phyloP scores from a whole-genome alignment of 2,797 vertebrate species.

The Glyptemys insculpta region DNA sequence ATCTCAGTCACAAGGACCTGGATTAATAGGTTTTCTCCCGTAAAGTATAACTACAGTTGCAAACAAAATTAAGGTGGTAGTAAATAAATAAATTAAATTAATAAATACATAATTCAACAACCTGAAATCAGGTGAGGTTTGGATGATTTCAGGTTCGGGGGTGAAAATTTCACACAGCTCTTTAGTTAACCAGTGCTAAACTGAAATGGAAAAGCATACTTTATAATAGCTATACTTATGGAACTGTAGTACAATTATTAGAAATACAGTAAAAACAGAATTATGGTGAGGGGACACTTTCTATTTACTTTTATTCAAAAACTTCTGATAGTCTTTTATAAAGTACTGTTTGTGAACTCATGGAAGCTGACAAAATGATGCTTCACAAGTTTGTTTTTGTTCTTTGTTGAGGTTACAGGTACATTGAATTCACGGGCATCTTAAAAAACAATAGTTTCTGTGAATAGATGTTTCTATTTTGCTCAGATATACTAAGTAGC shows the following conservation, averaged over 20 bases:
- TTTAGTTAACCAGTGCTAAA: neutral
- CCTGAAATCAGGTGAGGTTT: neutral
- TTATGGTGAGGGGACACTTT: neutral
- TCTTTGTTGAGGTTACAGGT: neutral
- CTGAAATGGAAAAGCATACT: neutral
- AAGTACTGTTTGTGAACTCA: neutral
- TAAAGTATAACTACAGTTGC: neutral
- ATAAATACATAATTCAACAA: neutral
- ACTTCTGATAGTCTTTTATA: neutral
- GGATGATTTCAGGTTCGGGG: neutral
- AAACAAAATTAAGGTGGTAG: slow-evolving; percentile 1
- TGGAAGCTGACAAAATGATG: neutral
- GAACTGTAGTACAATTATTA: neutral
- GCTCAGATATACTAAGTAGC: slow-evolving; percentile 61
- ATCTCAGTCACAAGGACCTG: neutral
- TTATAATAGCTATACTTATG: neutral
- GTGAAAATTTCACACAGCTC: neutral
- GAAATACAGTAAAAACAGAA: neutral
- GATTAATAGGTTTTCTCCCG: neutral
- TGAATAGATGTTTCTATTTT: slow-evolving; percentile 55
- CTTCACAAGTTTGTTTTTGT: slow-evolving; percentile 32
- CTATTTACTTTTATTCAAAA: slow-evolving; percentile 7
- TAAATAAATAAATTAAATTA: neutral
- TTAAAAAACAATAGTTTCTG: slow-evolving; percentile 48
- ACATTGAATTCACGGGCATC: neutral